phyloP scores from a whole-genome alignment of 1,140 invertebrate species.

The Drosophila biarmipes region DNA sequence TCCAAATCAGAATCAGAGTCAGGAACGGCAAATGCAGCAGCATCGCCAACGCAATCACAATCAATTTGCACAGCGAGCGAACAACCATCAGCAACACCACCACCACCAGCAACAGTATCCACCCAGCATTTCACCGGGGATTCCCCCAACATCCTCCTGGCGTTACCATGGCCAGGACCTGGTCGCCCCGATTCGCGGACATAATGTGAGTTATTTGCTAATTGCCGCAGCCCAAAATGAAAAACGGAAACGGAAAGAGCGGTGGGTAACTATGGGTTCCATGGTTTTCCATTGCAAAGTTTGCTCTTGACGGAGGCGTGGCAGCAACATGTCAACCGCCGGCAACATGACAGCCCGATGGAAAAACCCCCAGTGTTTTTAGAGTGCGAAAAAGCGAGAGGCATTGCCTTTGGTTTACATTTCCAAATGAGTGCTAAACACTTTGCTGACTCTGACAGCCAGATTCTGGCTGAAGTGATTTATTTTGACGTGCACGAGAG shows the following conservation, averaged over 20 bases:
- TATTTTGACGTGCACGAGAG: not conserved
- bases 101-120: conserved; percentile 5
- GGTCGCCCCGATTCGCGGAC: conserved; percentile 40
- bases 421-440: conserved; percentile 57
- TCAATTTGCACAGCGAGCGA: conserved; percentile 43
- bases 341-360: conserved; percentile 45
- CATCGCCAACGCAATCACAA: conserved; percentile 27
- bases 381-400: conserved; percentile 5
- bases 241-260: conserved; percentile 19
- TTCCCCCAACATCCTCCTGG: conserved; percentile 3
- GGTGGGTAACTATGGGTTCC: conserved; percentile 1
- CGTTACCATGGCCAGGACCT: conserved; percentile 46
- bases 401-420: conserved; percentile 44
- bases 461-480: conserved; percentile 16
- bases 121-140: not conserved
- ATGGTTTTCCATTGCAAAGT: conserved; percentile 22
- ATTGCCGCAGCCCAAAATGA: conserved; percentile 51
- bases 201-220: conserved; percentile 71
- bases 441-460: conserved; percentile 44
- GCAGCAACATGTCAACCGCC: conserved; percentile 39
- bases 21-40: not conserved
- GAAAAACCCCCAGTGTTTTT: conserved; percentile 27
- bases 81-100: not conserved
- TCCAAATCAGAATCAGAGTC: not conserved
- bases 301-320: conserved; percentile 21